Evolutionary conservation across 2,113 vertebrate species (phyloP).

Genomic region (Mirounga angustirostris): DNA sequence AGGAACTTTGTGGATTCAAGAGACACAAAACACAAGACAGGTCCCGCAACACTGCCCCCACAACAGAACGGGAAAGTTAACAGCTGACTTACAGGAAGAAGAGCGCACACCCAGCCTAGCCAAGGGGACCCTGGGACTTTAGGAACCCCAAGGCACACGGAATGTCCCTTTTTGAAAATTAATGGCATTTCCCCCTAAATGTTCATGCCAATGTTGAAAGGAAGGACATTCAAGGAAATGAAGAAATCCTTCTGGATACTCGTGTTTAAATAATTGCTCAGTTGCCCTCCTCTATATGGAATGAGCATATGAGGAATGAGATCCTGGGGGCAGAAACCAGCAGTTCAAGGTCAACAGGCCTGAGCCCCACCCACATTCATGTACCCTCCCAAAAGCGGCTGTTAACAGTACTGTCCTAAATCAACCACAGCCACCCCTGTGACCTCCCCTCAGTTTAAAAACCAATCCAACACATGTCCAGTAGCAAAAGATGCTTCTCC

Average conservation of each 20-base stretch:
- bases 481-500: neutral
- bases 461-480: neutral
- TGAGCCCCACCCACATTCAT: neutral
- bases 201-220: neutral
- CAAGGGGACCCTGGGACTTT: neutral
- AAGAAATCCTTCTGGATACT: neutral
- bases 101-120: accelerated
- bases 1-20: neutral
- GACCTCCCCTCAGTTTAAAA: neutral
- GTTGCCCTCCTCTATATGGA: neutral
- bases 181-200: neutral
- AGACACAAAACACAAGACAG: neutral
- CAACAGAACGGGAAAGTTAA: neutral
- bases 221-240: neutral
- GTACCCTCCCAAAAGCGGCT: neutral
- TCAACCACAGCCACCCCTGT: neutral
- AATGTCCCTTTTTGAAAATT: neutral
- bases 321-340: accelerated
- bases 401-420: neutral
- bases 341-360: neutral
- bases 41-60: neutral
- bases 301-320: neutral
- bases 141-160: neutral
- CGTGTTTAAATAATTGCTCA: neutral
- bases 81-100: neutral